phyloP scores from a whole-genome alignment of 2,888 invertebrate species.

The Pediacus dermestoides region DNA sequence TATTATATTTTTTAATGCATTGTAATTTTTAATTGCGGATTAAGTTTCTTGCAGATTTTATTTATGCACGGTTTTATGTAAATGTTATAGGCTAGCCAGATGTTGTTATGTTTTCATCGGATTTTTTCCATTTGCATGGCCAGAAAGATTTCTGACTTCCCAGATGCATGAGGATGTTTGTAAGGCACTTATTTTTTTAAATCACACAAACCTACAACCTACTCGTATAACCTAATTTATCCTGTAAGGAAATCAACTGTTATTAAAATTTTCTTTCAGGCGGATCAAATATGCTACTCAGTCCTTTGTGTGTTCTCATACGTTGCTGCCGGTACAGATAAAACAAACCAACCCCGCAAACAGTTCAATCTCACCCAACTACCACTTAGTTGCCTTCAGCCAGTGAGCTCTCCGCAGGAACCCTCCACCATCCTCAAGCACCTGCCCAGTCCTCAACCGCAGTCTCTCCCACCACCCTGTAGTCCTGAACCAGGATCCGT shows the following conservation, averaged over 20 bases:
- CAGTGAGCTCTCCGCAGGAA: conserved; percentile 21
- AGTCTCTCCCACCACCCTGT: conserved; percentile 21
- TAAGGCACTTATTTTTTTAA: too few relatives aligned
- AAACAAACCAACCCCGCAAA: conserved; percentile 44
- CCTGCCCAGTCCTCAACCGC: conserved; percentile 15
- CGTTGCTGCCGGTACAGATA: conserved; percentile 88
- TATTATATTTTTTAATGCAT: background rate
- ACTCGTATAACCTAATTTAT: too few relatives aligned
- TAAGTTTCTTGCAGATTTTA: conserved; percentile 14
- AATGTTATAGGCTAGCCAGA: conserved; percentile 70
- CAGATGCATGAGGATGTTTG: conserved; percentile 37
- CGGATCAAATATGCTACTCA: conserved; percentile 99
- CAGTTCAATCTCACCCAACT: conserved; percentile 15
- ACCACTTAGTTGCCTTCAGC: conserved; percentile 19
- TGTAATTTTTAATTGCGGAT: background rate
- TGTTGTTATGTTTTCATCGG: conserved; percentile 74
- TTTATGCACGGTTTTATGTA: conserved; percentile 40
- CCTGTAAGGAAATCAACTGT: too few relatives aligned
- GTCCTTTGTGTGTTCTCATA: conserved; percentile 99
- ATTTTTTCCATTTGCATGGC: conserved; percentile 72
- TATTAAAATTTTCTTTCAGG: conserved; percentile 71
- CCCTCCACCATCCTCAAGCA: conserved; percentile 10
- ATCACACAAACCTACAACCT: too few relatives aligned
- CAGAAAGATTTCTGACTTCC: conserved; percentile 31
- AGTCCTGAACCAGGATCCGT: conserved; percentile 39